Conservation (phyloP, 2,797 vertebrate genomes). For the Salarias fasciatus region DNA sequence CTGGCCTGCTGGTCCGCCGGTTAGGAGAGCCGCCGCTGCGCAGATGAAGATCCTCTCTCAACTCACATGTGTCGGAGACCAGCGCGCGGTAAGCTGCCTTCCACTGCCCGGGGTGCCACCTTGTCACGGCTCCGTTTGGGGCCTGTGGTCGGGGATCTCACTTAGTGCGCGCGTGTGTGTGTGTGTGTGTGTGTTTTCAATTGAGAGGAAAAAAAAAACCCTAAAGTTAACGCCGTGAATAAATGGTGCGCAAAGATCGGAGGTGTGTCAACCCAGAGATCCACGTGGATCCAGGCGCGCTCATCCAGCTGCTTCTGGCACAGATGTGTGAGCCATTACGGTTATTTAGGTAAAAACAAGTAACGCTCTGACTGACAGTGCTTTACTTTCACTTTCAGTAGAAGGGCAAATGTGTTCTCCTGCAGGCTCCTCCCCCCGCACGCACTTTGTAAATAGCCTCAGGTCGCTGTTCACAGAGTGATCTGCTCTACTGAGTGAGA, state of each 20-base stretch:
- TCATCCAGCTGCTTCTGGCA: neutral
- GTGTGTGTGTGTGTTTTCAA: neutral
- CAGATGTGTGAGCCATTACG: neutral
- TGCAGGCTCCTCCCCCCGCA: too few species aligned
- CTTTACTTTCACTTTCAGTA: constrained; percentile 49
- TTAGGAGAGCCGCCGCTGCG: constrained; percentile 22
- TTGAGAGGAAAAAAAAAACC: too few species aligned
- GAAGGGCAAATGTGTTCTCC: too few species aligned
- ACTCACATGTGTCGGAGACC: constrained; percentile 6
- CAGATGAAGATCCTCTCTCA: constrained; percentile 50
- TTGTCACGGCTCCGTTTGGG: too few species aligned
- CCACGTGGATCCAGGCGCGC: constrained; percentile 20
- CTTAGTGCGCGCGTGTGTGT: too few species aligned
- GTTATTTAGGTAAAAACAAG: constrained; percentile 22
- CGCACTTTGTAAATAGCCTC: too few species aligned
- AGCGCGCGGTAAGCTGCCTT: constrained; percentile 38
- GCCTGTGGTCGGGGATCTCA: too few species aligned
- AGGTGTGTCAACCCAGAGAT: constrained; percentile 11
- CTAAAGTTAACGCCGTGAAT: neutral
- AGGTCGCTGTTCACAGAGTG: too few species aligned
- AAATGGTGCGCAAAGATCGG: neutral
- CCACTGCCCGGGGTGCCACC: too few species aligned
- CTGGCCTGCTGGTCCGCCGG: constrained; percentile 19
- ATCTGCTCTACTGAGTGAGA: too few species aligned
- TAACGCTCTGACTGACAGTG: neutral